phyloP scores from a whole-genome alignment of 2,797 vertebrate genomes.

The Malacoraja senta region DNA sequence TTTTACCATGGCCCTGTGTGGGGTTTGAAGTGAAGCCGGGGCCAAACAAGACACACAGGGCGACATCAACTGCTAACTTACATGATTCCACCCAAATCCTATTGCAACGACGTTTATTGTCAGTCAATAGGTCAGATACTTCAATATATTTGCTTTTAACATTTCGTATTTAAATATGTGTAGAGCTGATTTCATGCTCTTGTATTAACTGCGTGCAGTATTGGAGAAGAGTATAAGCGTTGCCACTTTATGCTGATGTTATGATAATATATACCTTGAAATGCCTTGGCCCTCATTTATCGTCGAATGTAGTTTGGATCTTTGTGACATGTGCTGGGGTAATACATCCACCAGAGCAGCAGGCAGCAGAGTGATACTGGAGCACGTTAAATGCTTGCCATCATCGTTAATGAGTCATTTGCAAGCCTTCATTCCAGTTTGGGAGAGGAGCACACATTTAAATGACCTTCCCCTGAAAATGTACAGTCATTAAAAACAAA shows the following conservation, averaged over 20 bases:
- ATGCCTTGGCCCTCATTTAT: not conserved
- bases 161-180: not conserved
- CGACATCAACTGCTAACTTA: not conserved
- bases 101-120: not conserved
- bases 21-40: not conserved
- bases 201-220: not conserved
- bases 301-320: not conserved
- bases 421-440: not conserved
- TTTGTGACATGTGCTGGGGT: not conserved
- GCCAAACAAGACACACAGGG: not conserved
- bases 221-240: not conserved
- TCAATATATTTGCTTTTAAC: not conserved
- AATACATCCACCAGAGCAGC: not conserved
- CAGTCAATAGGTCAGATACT: no score
- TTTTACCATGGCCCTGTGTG: not conserved
- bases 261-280: not conserved
- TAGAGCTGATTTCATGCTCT: not conserved
- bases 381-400: not conserved
- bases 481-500: not conserved
- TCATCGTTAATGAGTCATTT: not conserved
- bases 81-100: not conserved
- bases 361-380: not conserved
- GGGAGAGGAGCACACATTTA: not conserved
- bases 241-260: not conserved
- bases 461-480: constrained; percentile 5